Evolutionary conservation across 2,888 invertebrate genomes (phyloP), one percentile per base, ranked within the genome.

Genomic region (Steinernema carpocapsae): DNA sequence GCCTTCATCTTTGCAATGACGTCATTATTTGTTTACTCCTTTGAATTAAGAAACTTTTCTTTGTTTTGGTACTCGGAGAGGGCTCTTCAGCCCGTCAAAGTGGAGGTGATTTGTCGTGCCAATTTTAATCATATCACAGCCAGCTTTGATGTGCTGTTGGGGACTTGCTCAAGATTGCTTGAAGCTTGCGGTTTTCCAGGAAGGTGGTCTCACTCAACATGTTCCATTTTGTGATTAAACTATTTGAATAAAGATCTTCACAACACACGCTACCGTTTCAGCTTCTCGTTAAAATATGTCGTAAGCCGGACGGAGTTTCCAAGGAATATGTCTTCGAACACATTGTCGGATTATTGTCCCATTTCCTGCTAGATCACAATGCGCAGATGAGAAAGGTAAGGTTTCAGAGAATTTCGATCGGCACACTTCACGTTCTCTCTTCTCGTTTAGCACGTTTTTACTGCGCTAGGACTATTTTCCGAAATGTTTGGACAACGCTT

Each of bases 31-130:
- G 6, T 24, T 56, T 14, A 4, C 56, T 4, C 26, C 56, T 56
- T 3, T 24, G 22, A 26, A 19, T 26, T 56, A 7, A 56, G 26
- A 7, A 43, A 12, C 43, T 43, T 43, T 43, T 43, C 43, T 43
- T 43, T 12, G 14, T 43, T 43, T 43, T 43, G 43, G 43, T 12
- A 12, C 43, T 43, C 14, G 7, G 43, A 7, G 56, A 26, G 22
- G 7, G 12, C 26, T 56, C 56, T 56, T 6, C 56, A 56, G 56
- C 56, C 26, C 75, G 75, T 78, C 78, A 78, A 78, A 78, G 77
- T 76, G 78, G 78, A 78, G 48, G 79, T 79, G 79, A 81, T 79
- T 81, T 79, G 80, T 80, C 71, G 75, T 74, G 72, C 72, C n/a
- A n/a, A 24, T 37, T 14, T 43, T 29, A 56, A 56, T 76, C 74